Evolutionary conservation across 2,113 vertebrate species (phyloP), one percentile per base, ranked within the genome.

Genomic region (Vicugna pacos): DNA sequence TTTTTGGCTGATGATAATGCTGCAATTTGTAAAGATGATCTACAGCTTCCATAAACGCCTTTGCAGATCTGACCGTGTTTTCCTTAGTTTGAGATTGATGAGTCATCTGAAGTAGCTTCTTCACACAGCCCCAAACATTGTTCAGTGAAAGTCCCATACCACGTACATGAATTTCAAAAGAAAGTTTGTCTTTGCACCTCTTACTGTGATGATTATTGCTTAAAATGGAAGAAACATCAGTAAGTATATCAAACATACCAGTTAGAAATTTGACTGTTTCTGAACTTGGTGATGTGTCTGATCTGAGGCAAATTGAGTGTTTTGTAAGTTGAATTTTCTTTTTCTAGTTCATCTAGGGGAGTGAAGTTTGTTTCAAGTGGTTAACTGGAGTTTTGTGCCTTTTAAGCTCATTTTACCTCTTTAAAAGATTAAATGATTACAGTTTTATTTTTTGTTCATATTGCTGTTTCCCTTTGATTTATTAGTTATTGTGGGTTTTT

Each of bases 211-310:
- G 30, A 69, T n/a, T 42, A 26, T 70, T 38, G 16, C 9, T 54
- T 83, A 83, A 94, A 72, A 19, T 22, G 42, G 80, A 93, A 77
- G 38, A 81, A 82, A 76, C 24, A 38, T 30, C n/a, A 52, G 4
- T 19, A 75, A 46, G 22, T 15, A 24, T 52, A 94, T 42, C 28
- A 95, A 94, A 48, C 3, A 16, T 35, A 48, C 14, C 13, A n/a
- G 30, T 73, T 64, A 56, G 24, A 84, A 75, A 82, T 89, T 84
- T 84, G 13, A 35, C 91, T 96, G 84, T 62, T 70, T 85, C 58
- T 60, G 32, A 94, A 60, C 32, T 42, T 76, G 48, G 26, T 92
- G 62, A 79, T 72, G 89, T 54, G 35, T 94, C 91, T 69, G 46
- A 58, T 82, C 1, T 10, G 12, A 93, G 32, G 16, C n/a, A 95